These are phyloP conservation scores for Danionella dracula DNA, from an alignment of 2,797 vertebrate genomes.

Conservation along the genomic window DNA sequence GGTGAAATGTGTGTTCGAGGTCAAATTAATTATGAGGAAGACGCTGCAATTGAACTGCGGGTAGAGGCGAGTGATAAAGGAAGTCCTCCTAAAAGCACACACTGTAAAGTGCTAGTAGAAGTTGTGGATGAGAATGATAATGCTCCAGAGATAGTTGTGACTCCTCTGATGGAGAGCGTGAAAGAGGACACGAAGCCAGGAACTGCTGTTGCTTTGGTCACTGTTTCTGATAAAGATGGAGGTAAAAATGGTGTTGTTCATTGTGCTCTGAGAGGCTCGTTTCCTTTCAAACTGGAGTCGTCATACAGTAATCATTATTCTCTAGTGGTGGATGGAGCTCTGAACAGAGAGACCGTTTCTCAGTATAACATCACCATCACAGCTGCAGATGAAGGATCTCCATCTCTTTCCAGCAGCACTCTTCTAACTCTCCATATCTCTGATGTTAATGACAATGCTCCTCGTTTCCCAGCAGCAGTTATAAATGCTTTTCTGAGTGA, in stretches of 20 bases:
- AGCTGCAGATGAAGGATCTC: conserved; percentile 64
- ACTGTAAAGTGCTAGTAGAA: conserved; percentile 63
- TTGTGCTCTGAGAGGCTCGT: not conserved
- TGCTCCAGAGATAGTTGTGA: conserved; percentile 62
- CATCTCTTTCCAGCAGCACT: conserved; percentile 44
- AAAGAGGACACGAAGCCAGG: conserved; percentile 66
- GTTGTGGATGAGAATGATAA: conserved; percentile 69
- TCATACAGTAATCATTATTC: conserved; percentile 52
- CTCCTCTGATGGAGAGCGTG: conserved; percentile 64
- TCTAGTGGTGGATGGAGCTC: conserved; percentile 39
- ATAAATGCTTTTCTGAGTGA: conserved; percentile 68
- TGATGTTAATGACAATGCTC: conserved; percentile 66
- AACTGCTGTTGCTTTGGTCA: conserved; percentile 69
- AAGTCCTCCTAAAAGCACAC: conserved; percentile 22
- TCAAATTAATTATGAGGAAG: conserved; percentile 70
- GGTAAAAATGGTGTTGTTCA: conserved; percentile 61
- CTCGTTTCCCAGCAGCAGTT: conserved; percentile 56
- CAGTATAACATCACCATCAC: conserved; percentile 60
- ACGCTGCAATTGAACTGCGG: conserved; percentile 65
- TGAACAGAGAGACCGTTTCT: conserved; percentile 46
- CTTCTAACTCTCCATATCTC: conserved; percentile 36
- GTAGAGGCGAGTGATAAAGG: conserved; percentile 67
- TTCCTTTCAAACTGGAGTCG: conserved; percentile 45
- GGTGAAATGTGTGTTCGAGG: conserved; percentile 69
- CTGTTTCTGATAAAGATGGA: conserved; percentile 71